A percentile compares a stretch with the other conserved stretches of the same genome.
phyloP scores from a whole-genome alignment of 2,888 invertebrate species.

The Microdon myrmicae region DNA sequence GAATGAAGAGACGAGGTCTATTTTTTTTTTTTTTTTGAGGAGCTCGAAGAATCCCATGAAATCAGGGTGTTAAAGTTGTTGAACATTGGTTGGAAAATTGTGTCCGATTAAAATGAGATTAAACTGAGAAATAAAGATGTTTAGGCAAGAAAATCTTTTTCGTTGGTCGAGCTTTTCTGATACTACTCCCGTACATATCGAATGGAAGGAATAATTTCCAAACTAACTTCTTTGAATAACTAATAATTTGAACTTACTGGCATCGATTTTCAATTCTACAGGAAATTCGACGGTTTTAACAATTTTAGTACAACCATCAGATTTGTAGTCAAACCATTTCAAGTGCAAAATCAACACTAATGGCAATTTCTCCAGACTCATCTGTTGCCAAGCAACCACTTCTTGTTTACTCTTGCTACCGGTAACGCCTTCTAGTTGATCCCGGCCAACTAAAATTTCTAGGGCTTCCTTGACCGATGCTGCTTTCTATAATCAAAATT shows the following conservation, averaged over 20 bases:
- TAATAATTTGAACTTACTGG: constrained; percentile 72
- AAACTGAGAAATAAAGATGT: too few species aligned
- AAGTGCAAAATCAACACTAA: constrained; percentile 89
- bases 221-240: neutral
- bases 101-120: too few species aligned
- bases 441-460: constrained; percentile 85
- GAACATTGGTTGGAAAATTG: too few species aligned
- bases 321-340: constrained; percentile 92
- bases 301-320: constrained; percentile 90
- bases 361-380: constrained; percentile 88
- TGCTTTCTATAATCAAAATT: constrained; percentile 73
- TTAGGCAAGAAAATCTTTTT: too few species aligned
- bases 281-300: constrained; percentile 91
- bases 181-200: too few species aligned
- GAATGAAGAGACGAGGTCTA: too few species aligned
- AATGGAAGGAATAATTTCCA: too few species aligned
- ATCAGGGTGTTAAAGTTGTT: too few species aligned
- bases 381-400: constrained; percentile 90
- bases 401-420: constrained; percentile 83
- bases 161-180: too few species aligned
- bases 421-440: constrained; percentile 87
- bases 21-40: too few species aligned
- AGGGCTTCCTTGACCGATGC: constrained; percentile 87
- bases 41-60: too few species aligned
- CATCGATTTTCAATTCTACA: constrained; percentile 88